Evolutionary conservation across 2,888 invertebrate genomes (phyloP), one percentile per base, ranked within the genome.

Genomic region (Lathronympha strigana): DNA sequence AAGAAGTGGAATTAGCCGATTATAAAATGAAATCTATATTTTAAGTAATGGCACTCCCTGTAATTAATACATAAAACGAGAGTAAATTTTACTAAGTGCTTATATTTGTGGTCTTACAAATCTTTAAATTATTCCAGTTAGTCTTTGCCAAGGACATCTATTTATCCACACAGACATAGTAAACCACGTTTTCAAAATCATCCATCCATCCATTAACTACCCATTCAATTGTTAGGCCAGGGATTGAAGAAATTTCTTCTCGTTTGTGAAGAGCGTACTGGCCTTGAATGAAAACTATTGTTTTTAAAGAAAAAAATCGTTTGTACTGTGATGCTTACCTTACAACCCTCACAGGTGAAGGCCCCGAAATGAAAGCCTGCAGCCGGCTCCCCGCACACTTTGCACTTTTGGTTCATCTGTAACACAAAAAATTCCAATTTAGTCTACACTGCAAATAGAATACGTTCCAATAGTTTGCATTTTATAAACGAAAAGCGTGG

Each of bases 401-500:
- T 97, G 93, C 98, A 98, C 93, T 97, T 95, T 94, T 98, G 98
- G 94, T 98, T 98, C 97, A 98, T 98, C 97, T 97, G 94, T 25
- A 94, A 94, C 68, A 73, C 81, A 82, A 76, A 75, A 71, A 72
- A 71, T 62, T 53, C 47, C 13, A 4, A 43, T 43, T 58, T 63
- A 61, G 15, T n/a, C 9, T 11, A 21, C 5, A 13, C 9, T 21
- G 5, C 36, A n/a, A n/a, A n/a, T n/a, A n/a, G n/a, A n/a, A n/a
- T n/a, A n/a, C n/a, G n/a, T n/a, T n/a, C n/a, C n/a, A n/a, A n/a
- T n/a, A n/a, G n/a, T n/a, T n/a, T n/a, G n/a, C n/a, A n/a, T n/a
- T n/a, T n/a, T n/a, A n/a, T n/a, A n/a, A n/a, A n/a, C n/a, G n/a
- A n/a, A n/a, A n/a, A n/a, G n/a, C n/a, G n/a, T n/a, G n/a, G n/a